Conservation (phyloP, 1,140 invertebrate species). For the Ridgeia piscesae region DNA sequence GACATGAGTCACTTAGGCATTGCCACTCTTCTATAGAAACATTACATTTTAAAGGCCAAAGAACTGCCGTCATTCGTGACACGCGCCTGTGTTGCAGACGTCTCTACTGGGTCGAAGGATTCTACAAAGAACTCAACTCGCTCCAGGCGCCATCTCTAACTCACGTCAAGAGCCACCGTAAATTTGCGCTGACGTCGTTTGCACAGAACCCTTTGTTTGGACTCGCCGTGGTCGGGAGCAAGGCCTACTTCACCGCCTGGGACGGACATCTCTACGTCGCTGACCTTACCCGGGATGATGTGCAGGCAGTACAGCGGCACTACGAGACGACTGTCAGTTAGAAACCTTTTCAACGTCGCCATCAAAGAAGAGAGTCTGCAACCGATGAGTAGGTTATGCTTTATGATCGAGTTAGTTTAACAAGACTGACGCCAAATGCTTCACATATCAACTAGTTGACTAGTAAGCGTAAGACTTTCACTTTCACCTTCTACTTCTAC, state of each 20-base stretch:
- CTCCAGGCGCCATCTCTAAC: neutral
- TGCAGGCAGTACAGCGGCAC: neutral
- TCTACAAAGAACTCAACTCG: neutral
- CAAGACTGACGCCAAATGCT: neutral
- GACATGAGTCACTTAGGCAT: neutral
- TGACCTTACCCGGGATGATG: neutral
- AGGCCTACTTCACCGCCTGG: neutral
- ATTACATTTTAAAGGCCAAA: neutral
- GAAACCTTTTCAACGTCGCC: neutral
- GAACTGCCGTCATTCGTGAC: neutral
- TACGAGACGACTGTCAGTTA: neutral
- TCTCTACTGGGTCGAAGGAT: neutral
- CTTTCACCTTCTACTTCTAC: too few species aligned
- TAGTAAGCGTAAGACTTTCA: too few species aligned
- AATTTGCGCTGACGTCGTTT: neutral
- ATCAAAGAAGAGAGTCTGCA: neutral
- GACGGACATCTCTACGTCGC: neutral
- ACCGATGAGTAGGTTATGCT: neutral
- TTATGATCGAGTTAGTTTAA: neutral
- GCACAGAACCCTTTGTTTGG: neutral
- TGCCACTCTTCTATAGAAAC: neutral
- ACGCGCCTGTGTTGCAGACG: neutral
- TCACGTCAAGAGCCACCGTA: neutral
- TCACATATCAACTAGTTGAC: too few species aligned
- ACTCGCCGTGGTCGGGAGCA: neutral